Base-by-base conservation (phyloP, 2,888 invertebrate species). In the Amiota minor region DNA sequence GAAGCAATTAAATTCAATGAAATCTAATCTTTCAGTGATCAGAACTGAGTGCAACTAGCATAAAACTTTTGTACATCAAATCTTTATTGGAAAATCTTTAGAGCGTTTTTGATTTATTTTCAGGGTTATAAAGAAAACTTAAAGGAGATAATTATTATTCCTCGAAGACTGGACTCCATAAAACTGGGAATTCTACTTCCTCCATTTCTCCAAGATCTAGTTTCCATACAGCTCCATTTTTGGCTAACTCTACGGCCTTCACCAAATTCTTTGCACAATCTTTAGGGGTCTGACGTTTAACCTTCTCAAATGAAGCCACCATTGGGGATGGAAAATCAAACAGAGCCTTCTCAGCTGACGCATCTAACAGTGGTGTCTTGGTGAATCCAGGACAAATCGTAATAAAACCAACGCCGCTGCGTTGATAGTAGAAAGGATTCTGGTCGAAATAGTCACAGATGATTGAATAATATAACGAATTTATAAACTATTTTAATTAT, bases 361-460 rank as follows among this genome's bases (percentile, higher is more conserved):
- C 75, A 10, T 81, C 75, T 6, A 86, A 71, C 16, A 87, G 72
- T 0, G 81, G 59, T 6, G 86, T 87, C 0, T 85, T 79, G 1
- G 86, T 86, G 4, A 83, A 79, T 1, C 86, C 86, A 0, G 86
- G 86, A 73, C 86, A 86, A n/a, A 88, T 78, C n/a, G 83, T 82
- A 1, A 88, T 78, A 16, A 87, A 81, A 12, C 77, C 78, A 10
- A 88, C 80, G 8, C 85, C 85, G 14, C 79, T 81, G 62, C 72
- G 76, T 0, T 75, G 74, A 71, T 76, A 84, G 67, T 82, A 81
- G 6, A 74, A 61, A 4, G 80, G 75, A 53, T 81, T 74, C 87
- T 86, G 46, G 0, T 35, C 35, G 35, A 35, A 35, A 35, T 6
- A 35, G 6, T 35, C 35, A 35, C 35, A 72, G 61, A 70, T 72